Conservation (phyloP, 1,140 invertebrate species). For the Colletes latitarsis region DNA sequence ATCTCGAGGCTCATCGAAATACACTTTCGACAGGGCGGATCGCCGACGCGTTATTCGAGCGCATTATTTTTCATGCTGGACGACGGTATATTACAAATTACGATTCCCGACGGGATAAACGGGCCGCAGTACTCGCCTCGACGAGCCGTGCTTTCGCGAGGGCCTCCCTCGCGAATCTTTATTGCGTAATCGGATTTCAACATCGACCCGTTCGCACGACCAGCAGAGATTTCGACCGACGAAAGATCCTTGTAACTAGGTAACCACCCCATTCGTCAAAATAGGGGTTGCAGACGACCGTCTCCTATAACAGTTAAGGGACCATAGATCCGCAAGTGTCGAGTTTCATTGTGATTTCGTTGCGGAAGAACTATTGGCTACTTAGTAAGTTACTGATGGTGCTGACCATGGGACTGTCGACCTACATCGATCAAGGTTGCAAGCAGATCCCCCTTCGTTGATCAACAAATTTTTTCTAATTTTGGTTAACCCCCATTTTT, state of each 20-base stretch:
- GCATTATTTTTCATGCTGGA: conserved; percentile 19
- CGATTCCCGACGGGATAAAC: conserved; percentile 8
- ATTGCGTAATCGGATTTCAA: conserved; percentile 41
- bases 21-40: conserved; percentile 22
- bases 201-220: conserved; percentile 11
- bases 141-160: background rate
- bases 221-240: background rate
- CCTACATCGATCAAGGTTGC: too few relatives aligned
- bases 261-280: background rate
- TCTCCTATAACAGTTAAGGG: too few relatives aligned
- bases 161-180: conserved; percentile 21
- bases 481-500: too few relatives aligned
- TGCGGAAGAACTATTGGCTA: too few relatives aligned
- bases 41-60: conserved; percentile 17
- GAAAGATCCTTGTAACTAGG: conserved; percentile 23
- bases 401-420: too few relatives aligned
- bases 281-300: too few relatives aligned
- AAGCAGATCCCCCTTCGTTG: too few relatives aligned
- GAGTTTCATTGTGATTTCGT: too few relatives aligned
- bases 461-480: too few relatives aligned
- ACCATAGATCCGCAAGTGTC: too few relatives aligned
- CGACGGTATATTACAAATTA: conserved; percentile 19
- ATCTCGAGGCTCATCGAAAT: background rate
- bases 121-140: background rate
- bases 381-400: too few relatives aligned